Evolutionary conservation across 1,140 invertebrate genomes (phyloP).

Genomic region (Plectrocnemia conspersa): DNA sequence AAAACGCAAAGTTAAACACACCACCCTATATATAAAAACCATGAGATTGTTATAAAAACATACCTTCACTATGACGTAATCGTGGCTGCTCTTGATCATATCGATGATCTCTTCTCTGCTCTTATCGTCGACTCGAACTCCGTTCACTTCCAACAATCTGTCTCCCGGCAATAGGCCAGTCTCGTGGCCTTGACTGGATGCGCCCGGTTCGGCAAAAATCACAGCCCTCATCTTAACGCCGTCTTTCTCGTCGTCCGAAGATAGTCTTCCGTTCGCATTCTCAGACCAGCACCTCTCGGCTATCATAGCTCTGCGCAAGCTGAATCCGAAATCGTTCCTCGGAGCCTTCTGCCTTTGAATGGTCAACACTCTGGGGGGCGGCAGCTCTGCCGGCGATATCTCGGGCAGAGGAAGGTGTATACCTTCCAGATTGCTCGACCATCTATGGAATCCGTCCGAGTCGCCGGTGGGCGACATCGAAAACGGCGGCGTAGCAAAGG

Average conservation of each 20-base stretch:
- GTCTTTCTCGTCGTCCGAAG: conserved; percentile 39
- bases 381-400: conserved; percentile 67
- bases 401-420: conserved; percentile 73
- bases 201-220: conserved; percentile 89
- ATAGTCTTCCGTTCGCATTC: conserved; percentile 37
- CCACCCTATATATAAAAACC: too few relatives aligned
- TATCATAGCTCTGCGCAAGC: conserved; percentile 79
- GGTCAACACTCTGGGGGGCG: conserved; percentile 68
- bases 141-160: conserved; percentile 86
- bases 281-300: conserved; percentile 58
- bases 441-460: conserved; percentile 72
- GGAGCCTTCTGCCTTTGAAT: conserved; percentile 79
- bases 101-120: conserved; percentile 90
- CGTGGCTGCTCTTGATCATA: conserved; percentile 80
- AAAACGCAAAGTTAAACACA: too few relatives aligned
- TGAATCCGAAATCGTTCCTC: conserved; percentile 91
- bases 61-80: conserved; percentile 81
- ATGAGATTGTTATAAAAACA: conserved; percentile 33
- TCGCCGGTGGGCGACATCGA: conserved; percentile 76
- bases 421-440: conserved; percentile 70
- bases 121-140: conserved; percentile 76
- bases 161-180: conserved; percentile 90
- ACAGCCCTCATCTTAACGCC: conserved; percentile 67
- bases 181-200: conserved; percentile 68
- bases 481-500: conserved; percentile 78